Percentiles rank a stretch among this genome's conserved stretches.
phyloP scores from a whole-genome alignment of 2,113 vertebrate species.

The Isichthys henryi region DNA sequence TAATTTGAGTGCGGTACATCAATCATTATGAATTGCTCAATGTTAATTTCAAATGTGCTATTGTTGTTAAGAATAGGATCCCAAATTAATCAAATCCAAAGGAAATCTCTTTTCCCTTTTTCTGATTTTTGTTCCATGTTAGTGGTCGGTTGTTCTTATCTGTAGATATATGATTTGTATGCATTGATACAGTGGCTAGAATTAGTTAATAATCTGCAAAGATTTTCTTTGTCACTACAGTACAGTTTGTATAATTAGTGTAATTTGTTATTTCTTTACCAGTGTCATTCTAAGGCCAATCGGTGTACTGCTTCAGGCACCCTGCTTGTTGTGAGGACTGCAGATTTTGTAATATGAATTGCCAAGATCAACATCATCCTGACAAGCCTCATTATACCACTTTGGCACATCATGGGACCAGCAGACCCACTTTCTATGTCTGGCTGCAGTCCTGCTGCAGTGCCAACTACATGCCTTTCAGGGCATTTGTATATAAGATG shows the following conservation, averaged over 20 bases:
- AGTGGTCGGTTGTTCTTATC: not conserved
- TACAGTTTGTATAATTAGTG: not conserved
- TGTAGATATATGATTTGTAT: not conserved
- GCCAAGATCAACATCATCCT: not conserved
- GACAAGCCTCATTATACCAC: not conserved
- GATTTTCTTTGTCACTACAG: not conserved
- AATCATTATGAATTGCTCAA: not conserved
- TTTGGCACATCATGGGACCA: not conserved
- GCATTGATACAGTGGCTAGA: not conserved
- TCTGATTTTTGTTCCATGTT: not conserved
- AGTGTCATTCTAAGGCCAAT: not conserved
- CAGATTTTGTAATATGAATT: not conserved
- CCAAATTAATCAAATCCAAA: not conserved
- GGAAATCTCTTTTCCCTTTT: not conserved
- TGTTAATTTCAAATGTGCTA: not conserved
- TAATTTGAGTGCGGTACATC: not conserved
- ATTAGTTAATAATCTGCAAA: not conserved
- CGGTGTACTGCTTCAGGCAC: not conserved
- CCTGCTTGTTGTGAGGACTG: not conserved
- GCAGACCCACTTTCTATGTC: conserved; percentile 22
- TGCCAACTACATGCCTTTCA: conserved; percentile 20
- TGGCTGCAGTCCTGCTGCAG: conserved; percentile 27
- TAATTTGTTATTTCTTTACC: not conserved
- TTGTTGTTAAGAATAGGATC: not conserved
- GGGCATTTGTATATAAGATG: conserved; percentile 29